Evolutionary conservation across 2,113 vertebrate species (phyloP).

Genomic region (Brachirus orientalis): DNA sequence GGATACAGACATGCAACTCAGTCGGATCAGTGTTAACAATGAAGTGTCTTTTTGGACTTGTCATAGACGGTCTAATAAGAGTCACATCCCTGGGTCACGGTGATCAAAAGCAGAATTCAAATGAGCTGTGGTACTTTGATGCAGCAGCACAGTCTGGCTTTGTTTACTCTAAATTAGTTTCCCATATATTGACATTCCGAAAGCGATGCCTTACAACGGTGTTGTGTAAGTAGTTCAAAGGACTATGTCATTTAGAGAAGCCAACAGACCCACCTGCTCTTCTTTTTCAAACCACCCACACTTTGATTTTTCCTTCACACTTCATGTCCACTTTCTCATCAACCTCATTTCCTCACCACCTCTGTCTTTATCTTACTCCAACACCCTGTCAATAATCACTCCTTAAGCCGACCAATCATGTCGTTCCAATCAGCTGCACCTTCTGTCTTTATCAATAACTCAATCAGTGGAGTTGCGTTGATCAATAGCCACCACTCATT

Average conservation of each 20-base stretch:
- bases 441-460: slow-evolving; percentile 19
- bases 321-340: not conserved
- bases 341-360: not conserved
- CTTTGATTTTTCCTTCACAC: not conserved
- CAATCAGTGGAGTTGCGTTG: slow-evolving; percentile 20
- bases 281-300: not conserved
- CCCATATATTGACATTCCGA: slow-evolving; percentile 7
- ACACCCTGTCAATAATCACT: slow-evolving; percentile 28
- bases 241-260: slow-evolving; percentile 4
- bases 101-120: slow-evolving; percentile 50
- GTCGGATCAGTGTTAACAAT: slow-evolving; percentile 8
- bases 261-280: not conserved
- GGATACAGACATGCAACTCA: not conserved
- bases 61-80: slow-evolving; percentile 36
- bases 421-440: slow-evolving; percentile 4
- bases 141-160: not conserved
- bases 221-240: slow-evolving; percentile 36
- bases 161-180: slow-evolving; percentile 29
- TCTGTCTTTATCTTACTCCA: slow-evolving; percentile 30
- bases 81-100: slow-evolving; percentile 5
- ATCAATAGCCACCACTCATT: slow-evolving; percentile 29
- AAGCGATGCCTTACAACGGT: slow-evolving; percentile 17
- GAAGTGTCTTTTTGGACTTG: not conserved
- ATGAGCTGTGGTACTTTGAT: slow-evolving; percentile 22
- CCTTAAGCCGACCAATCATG: slow-evolving; percentile 12